Base-by-base conservation (phyloP, 2,797 vertebrate genomes). In the Anguilla anguilla region DNA sequence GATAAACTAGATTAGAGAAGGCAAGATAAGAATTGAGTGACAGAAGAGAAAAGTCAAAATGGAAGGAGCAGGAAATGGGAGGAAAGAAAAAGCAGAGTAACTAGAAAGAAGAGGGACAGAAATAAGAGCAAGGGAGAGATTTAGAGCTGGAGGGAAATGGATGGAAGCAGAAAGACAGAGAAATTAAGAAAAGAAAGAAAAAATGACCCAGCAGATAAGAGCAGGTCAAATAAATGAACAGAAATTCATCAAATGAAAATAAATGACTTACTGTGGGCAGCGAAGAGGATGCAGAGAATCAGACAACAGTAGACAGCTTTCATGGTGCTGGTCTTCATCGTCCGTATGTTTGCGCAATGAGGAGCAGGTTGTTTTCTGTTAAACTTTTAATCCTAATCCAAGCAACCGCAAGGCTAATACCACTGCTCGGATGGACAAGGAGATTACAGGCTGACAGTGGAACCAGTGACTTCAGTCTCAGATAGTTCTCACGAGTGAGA, bases 301-400 rank as follows among this genome's bases (percentile, higher is more conserved):
- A 94, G 91, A 91, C 93, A 95, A 93, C 86, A 91, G 28, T 88
- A 91, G 90, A 94, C 91, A 87, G 94, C 93, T 93, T 94, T 93
- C 97, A 98, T 98, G 94, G 88, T 89, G 93, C 89, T 92, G 90
- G 61, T 89, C 90, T 91, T 94, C 88, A 90, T 91, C 64, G 87
- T 91, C 85, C 87, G 92, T 89, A 92, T 90, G 92, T 92, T 94
- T 89, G 91, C 92, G 91, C 93, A 92, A 93, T 92, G 91, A 93
- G 96, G 96, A 95, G 93, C 93, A 93, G 92, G 87, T 94, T 95
- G 97, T 96, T 96, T 95, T 95, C 91, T 92, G 91, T 90, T 92
- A 94, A 96, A 96, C 92, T 93, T 91, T 89, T 93, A 93, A 95
- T 92, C 94, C 95, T 96, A 96, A 95, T 97, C 95, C 95, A 88